Evolutionary conservation across 2,888 invertebrate genomes (phyloP).

Genomic region (Pteria penguin): DNA sequence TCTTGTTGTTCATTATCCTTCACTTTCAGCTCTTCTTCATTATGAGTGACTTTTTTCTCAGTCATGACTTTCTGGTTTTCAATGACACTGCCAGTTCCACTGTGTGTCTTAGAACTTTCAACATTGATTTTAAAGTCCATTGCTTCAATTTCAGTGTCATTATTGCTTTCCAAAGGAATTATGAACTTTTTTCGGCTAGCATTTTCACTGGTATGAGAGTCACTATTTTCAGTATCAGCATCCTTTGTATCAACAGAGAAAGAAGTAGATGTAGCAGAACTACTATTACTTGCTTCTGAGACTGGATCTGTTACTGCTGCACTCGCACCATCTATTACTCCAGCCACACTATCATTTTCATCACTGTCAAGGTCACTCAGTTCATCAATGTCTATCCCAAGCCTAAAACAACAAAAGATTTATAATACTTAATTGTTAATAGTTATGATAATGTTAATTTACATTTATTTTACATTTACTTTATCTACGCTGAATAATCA

Average conservation of each 20-base stretch:
- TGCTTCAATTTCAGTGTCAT: background rate
- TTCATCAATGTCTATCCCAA: slow-evolving; percentile 65
- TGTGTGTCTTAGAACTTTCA: too few relatives aligned
- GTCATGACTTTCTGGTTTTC: too few relatives aligned
- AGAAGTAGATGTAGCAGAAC: background rate
- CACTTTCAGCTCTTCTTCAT: too few relatives aligned
- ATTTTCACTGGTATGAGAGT: background rate
- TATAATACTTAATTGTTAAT: background rate
- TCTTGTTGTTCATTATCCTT: too few relatives aligned
- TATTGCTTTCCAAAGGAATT: background rate
- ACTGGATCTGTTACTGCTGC: background rate
- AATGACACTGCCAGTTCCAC: too few relatives aligned
- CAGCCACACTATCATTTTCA: slow-evolving; percentile 42
- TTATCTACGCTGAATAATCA: too few relatives aligned
- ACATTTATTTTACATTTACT: background rate
- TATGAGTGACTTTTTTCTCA: too few relatives aligned
- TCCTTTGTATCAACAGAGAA: background rate
- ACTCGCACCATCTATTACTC: background rate
- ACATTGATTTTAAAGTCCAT: background rate
- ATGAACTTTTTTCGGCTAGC: background rate
- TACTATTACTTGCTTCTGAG: background rate
- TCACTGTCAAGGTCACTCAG: slow-evolving; percentile 65
- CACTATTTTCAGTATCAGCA: background rate
- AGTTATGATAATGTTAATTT: background rate
- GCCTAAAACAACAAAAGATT: slow-evolving; percentile 48